Evolutionary conservation across 2,113 vertebrate species (phyloP).

Genomic region (Paedocypris sp.): DNA sequence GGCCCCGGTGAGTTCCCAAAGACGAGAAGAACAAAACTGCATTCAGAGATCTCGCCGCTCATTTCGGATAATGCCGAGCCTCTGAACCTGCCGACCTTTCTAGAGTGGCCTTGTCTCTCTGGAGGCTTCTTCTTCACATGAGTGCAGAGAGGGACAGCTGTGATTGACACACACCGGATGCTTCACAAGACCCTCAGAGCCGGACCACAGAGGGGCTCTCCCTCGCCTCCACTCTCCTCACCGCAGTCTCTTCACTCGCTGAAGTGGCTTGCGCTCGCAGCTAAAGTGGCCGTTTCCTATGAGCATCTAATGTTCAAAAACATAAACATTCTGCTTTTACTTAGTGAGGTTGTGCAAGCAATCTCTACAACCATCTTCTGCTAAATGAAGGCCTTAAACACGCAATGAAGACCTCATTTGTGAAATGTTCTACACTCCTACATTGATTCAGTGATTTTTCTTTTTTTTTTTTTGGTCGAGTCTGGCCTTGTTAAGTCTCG

Average conservation of each 20-base stretch:
- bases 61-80: constrained; percentile 43
- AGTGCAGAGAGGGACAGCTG: constrained; percentile 28
- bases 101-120: constrained; percentile 28
- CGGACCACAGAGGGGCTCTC: not conserved
- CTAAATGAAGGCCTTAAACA: no score
- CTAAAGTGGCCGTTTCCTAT: constrained; percentile 2
- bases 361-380: no score
- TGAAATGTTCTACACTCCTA: no score
- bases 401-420: no score
- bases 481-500: constrained; percentile 41
- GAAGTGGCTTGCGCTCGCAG: constrained; percentile 25
- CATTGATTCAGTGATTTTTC: no score
- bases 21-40: constrained; percentile 45
- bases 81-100: constrained; percentile 22
- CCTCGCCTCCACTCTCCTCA: constrained; percentile 25
- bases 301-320: not conserved
- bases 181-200: constrained; percentile 22
- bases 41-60: constrained; percentile 50
- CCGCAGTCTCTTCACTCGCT: constrained; percentile 19
- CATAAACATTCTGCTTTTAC: not conserved
- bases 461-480: no score
- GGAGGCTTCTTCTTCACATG: constrained; percentile 36
- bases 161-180: constrained; percentile 29
- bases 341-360: no score
- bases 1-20: constrained; percentile 48